Percentiles rank a stretch among this genome's conserved stretches.
Conservation (phyloP, 2,888 invertebrate species). For the Troides oblongomaculatus region DNA sequence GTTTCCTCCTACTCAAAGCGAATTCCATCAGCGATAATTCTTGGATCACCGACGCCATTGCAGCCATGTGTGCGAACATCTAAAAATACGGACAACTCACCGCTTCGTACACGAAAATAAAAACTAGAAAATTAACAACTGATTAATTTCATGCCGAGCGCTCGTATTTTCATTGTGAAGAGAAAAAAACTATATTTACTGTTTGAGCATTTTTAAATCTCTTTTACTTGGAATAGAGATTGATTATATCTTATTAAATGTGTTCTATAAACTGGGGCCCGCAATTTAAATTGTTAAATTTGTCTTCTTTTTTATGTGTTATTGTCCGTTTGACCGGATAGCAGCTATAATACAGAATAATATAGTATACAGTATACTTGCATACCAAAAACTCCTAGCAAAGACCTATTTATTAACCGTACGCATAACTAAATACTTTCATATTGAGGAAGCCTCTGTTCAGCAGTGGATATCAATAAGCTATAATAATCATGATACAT, state of each 20-base stretch:
- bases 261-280: neutral
- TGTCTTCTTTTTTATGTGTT: neutral
- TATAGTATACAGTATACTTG: no score
- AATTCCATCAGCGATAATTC: slow-evolving; percentile 47
- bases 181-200: slow-evolving; percentile 11
- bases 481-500: no score
- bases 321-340: neutral
- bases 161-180: slow-evolving; percentile 24
- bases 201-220: neutral
- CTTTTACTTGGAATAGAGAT: slow-evolving; percentile 1
- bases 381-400: no score
- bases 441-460: no score
- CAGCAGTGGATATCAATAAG: no score
- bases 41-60: slow-evolving; percentile 45
- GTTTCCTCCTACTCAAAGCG: slow-evolving; percentile 40
- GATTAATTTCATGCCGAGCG: slow-evolving; percentile 33
- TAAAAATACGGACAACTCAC: slow-evolving; percentile 50
- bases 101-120: slow-evolving; percentile 49
- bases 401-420: no score
- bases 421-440: no score
- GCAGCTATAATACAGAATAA: no score
- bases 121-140: slow-evolving; percentile 42
- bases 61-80: slow-evolving; percentile 60
- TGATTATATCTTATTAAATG: slow-evolving; percentile 1
- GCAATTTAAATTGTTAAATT: neutral